A percentile compares a stretch with the other conserved stretches of the same genome.
Conservation (phyloP, 2,797 vertebrate species). For the Myiotriccus ornatus region DNA sequence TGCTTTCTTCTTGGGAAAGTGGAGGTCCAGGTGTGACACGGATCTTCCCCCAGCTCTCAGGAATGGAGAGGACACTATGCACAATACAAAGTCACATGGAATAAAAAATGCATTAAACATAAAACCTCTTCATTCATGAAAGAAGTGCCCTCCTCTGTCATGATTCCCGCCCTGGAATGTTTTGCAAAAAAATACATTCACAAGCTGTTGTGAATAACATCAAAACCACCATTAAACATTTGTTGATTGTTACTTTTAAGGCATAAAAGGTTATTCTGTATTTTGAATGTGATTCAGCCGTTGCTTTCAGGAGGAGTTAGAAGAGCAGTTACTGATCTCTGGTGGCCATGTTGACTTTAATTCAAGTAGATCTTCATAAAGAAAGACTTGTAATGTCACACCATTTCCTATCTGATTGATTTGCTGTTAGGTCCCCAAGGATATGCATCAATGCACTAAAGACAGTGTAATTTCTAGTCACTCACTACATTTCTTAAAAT, state of each 20-base stretch:
- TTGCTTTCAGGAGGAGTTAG: background rate
- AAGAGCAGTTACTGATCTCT: background rate
- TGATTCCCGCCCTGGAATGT: background rate
- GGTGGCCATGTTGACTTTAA: background rate
- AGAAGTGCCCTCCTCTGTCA: background rate
- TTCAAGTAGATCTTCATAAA: background rate
- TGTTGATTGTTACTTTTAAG: background rate
- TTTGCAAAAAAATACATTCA: background rate
- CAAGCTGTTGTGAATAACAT: background rate
- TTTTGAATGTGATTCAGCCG: background rate
- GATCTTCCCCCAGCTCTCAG: background rate
- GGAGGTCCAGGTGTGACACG: background rate
- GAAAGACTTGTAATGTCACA: background rate
- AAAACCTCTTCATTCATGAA: background rate
- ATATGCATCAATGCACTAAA: background rate
- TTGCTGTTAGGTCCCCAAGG: background rate
- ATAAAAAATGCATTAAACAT: background rate
- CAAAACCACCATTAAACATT: background rate
- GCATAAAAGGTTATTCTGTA: background rate
- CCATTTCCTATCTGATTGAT: background rate
- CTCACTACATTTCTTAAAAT: background rate
- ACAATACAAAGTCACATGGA: accelerated
- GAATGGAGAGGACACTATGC: background rate
- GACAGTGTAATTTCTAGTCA: background rate
- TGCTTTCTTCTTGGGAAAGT: background rate